Evolutionary conservation across 2,797 vertebrate species (phyloP), one percentile per base, ranked within the genome.

Genomic region (Lagodon rhomboides): DNA sequence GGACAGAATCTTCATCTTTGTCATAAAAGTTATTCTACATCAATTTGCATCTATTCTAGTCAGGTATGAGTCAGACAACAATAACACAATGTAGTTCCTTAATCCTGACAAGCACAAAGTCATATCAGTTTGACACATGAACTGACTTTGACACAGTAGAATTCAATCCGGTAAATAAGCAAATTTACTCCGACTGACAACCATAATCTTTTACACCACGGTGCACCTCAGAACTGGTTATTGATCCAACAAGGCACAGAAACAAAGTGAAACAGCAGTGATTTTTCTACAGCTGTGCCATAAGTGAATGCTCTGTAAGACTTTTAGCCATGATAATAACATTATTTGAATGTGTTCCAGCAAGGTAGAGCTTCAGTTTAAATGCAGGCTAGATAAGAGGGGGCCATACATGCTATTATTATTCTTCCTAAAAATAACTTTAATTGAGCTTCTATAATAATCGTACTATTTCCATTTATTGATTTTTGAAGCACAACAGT

Each of bases 401-500:
- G 1, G 18, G 3, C 12, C 1, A 2, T 60, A 13, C n/a, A 34
- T 44, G 43, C 22, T 54, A 51, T 51, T 16, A 61, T 38, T 41
- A 3, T 49, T 51, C 8, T 49, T 55, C 9, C 58, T 20, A 50
- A 20, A 34, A 18, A 64, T 23, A 30, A 20, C n/a, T 50, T 55
- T 27, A 3, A 47, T 69, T 27, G 23, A 56, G 34, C 43, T 9
- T 55, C 50, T 15, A 9, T 20, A 20, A 30, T 58, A 15, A 61
- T 43, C 15, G 4, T 8, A 27, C 30, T 12, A 43, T 44, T 68
- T 44, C 16, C 51, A 56, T 17, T 25, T 46, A 69, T 69, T 47
- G 51, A 53, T 46, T 54, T 53, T 66, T 65, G 5, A 34, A 61
- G 23, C 23, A 67, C 15, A 47, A 66, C 11, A 68, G n/a, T 54